These are phyloP conservation scores for Notiomystis cincta DNA, from an alignment of 2,113 vertebrate genomes.

Conservation along the genomic window DNA sequence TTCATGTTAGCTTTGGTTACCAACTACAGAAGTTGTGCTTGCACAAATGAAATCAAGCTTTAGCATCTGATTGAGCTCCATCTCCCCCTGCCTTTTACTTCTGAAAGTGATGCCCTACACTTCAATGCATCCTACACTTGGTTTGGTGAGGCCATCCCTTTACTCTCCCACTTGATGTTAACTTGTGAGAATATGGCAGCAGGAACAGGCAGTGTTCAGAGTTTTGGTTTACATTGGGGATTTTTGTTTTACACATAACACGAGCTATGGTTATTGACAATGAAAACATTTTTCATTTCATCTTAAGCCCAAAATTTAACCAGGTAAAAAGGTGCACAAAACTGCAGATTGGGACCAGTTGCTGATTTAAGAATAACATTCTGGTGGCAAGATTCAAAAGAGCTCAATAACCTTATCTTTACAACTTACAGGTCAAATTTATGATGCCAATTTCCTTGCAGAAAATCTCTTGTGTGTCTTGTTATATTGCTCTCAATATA, in stretches of 20 bases:
- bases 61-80: background rate
- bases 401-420: background rate
- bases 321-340: background rate
- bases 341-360: background rate
- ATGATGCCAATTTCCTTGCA: background rate
- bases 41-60: constrained; percentile 4
- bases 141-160: background rate
- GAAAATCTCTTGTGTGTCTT: background rate
- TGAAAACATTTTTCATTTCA: background rate
- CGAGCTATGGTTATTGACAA: background rate
- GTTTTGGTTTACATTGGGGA: background rate
- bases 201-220: background rate
- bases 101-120: background rate
- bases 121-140: background rate
- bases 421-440: background rate
- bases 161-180: background rate
- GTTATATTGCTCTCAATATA: background rate
- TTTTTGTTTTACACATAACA: background rate
- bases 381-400: background rate
- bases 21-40: background rate
- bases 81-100: background rate
- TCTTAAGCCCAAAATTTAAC: background rate
- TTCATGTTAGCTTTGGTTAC: constrained; percentile 2
- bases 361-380: background rate
- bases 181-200: background rate